These are phyloP conservation scores for Thunnus thynnus DNA, from an alignment of 2,113 vertebrate genomes.

Conservation along the genomic window DNA sequence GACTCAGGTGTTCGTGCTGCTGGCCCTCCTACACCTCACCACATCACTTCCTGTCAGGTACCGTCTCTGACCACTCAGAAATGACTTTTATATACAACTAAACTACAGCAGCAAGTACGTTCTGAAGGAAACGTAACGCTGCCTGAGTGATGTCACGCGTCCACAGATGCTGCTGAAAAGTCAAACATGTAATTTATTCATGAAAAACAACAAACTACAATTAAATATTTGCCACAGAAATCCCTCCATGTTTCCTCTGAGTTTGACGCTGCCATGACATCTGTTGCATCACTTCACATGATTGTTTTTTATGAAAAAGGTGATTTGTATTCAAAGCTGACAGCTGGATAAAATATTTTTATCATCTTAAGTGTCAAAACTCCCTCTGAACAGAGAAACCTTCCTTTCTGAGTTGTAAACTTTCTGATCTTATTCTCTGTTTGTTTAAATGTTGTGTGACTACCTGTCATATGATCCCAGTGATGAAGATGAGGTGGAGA, in stretches of 20 bases:
- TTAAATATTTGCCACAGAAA: no score
- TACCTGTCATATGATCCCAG: slow-evolving; percentile 48
- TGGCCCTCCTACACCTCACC: slow-evolving; percentile 70
- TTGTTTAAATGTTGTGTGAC: not conserved
- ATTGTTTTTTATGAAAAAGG: no score
- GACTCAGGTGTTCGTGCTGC: slow-evolving; percentile 72
- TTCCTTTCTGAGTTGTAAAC: not conserved
- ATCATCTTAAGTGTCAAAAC: not conserved
- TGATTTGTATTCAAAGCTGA: no score
- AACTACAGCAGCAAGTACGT: not conserved
- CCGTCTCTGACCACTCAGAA: not conserved
- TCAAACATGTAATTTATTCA: no score
- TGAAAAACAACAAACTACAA: no score
- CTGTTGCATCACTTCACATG: no score
- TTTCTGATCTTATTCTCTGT: no score
- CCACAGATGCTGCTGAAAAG: no score
- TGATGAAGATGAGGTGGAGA: slow-evolving; percentile 64
- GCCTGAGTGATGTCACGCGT: no score
- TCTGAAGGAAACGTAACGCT: not conserved
- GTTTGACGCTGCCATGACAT: not conserved
- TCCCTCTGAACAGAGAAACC: not conserved
- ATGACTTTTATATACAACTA: no score
- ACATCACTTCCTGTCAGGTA: slow-evolving; percentile 80
- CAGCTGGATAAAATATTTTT: not conserved
- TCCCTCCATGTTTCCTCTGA: no score